A percentile compares a stretch with the other conserved stretches of the same genome.
Conservation (phyloP, 2,888 invertebrate species). For the Parnassius glacialis region DNA sequence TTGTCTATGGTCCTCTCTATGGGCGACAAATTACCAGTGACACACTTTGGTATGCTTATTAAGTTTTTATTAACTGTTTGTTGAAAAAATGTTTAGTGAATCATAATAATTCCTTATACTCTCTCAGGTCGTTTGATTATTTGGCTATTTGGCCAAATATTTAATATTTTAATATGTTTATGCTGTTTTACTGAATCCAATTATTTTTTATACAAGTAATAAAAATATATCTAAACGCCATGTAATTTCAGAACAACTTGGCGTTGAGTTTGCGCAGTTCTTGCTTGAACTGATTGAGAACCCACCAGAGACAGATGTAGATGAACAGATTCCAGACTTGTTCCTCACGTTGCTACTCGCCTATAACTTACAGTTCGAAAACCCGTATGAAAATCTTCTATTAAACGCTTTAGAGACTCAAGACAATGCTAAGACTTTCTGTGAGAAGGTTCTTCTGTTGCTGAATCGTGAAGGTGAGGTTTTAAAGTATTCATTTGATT, state of each 20-base stretch:
- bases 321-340: conserved; percentile 91
- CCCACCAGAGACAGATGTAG: conserved; percentile 89
- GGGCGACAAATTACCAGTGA: conserved; percentile 93
- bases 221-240: no score
- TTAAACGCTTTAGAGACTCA: conserved; percentile 85
- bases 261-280: conserved; percentile 89
- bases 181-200: no score
- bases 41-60: conserved; percentile 87
- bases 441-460: conserved; percentile 92
- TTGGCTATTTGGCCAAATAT: no score
- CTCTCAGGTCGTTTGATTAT: no score
- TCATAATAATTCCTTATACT: no score
- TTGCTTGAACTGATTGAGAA: conserved; percentile 90
- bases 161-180: no score
- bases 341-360: conserved; percentile 92
- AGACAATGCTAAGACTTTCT: conserved; percentile 91
- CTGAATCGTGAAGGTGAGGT: conserved; percentile 92
- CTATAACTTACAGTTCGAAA: conserved; percentile 93
- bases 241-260: conserved; percentile 87
- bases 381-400: conserved; percentile 84
- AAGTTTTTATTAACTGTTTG: no score
- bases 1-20: conserved; percentile 94
- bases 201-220: no score
- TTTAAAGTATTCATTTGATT: background rate
- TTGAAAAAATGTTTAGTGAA: no score